Base-by-base conservation (phyloP, 2,113 vertebrate genomes). In the Tor tambroides region DNA sequence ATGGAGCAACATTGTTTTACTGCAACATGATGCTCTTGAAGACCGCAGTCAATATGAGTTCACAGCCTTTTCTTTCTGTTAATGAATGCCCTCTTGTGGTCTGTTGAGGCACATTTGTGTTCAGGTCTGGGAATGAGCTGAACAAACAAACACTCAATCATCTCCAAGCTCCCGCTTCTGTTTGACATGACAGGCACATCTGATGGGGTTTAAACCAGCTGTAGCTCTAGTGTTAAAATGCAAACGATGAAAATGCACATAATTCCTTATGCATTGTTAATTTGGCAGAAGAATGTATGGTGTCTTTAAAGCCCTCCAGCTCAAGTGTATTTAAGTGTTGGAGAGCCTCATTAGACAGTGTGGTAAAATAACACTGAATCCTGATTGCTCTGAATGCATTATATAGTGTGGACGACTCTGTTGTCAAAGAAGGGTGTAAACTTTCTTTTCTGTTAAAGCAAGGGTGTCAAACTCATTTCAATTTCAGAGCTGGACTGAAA, bases 51-150 rank as follows among this genome's bases (percentile, higher is more conserved):
- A 67, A 15, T 67, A 30, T 67, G n/a, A 67, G 63, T 35, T 46
- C 15, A 78, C 9, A 32, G 23, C 19, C n/a, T 67, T 14, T 49
- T 38, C 63, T 85, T 86, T 76, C 26, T 77, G 69, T 51, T 78
- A 81, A 82, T 90, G 75, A 32, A 85, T 78, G 87, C 79, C 85
- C 85, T 76, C 85, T 80, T 38, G 85, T 88, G 85, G 85, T 35
- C 32, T 77, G 74, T 32, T 3, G 38, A 82, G 72, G 49, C 28
- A 87, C 15, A 65, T 65, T 51, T 63, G n/a, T 74, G 12, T 5
- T 10, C 30, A 41, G 23, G 21, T 19, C 28, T 67, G 15, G 1
- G 7, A 38, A 49, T 28, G 15, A 6, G 21, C 38, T 43, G 63
- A 65, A 10, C 17, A 17, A 54, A 54, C 51, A 54, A 3, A 30